Percentiles rank a stretch among this genome's conserved stretches.
Evolutionary conservation across 2,113 vertebrate species (phyloP).

Genomic region (Nerophis lumbriciformis): DNA sequence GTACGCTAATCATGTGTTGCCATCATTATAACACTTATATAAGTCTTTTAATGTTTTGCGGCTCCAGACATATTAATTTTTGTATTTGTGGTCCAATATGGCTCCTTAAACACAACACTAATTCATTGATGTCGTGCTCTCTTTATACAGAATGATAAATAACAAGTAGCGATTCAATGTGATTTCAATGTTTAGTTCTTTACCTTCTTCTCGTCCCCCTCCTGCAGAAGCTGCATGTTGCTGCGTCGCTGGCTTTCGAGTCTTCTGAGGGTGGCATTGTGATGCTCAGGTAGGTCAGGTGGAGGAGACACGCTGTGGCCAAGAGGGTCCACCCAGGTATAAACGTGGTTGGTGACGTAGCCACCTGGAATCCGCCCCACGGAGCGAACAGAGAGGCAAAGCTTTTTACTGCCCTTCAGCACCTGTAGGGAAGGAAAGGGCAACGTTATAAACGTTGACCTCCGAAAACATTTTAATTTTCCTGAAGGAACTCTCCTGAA

Average conservation of each 20-base stretch:
- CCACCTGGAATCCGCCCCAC: constrained; percentile 90
- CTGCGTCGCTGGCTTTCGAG: constrained; percentile 80
- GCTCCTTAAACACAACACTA: too few species aligned
- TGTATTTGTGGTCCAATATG: too few species aligned
- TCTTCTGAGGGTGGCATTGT: constrained; percentile 71
- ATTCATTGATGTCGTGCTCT: too few species aligned
- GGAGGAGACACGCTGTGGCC: constrained; percentile 88
- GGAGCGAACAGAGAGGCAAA: constrained; percentile 84
- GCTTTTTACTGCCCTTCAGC: constrained; percentile 94
- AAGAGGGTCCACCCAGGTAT: constrained; percentile 96
- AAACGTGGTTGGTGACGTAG: constrained; percentile 95
- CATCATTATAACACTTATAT: too few species aligned
- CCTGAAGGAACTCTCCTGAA: too few species aligned
- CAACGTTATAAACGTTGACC: not conserved
- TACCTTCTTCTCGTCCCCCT: constrained; percentile 96
- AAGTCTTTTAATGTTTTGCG: too few species aligned
- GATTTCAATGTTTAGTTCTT: constrained; percentile 6
- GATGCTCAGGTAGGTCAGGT: constrained; percentile 75
- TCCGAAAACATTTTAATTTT: constrained; percentile 3
- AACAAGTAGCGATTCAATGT: too few species aligned
- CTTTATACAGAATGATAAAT: too few species aligned
- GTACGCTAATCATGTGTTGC: too few species aligned
- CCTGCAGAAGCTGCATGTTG: constrained; percentile 87
- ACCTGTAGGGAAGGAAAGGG: constrained; percentile 65
- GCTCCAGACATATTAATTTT: too few species aligned